Evolutionary conservation across 2,888 invertebrate species (phyloP), one percentile per base, ranked within the genome.

Genomic region (Meiosimyza decipiens): DNA sequence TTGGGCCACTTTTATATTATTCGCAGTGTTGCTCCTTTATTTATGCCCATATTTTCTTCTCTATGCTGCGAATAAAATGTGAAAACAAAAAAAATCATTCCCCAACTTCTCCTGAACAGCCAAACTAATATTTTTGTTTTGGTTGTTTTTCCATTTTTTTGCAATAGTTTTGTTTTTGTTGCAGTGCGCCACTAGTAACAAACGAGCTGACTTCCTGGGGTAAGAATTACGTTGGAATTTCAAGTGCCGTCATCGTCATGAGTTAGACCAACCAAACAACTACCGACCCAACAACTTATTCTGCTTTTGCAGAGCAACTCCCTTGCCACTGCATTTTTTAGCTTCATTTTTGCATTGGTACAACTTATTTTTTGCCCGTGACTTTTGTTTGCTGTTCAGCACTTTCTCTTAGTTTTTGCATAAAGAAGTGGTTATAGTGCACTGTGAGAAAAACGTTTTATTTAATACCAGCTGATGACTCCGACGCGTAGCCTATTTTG

Each of bases 201-300:
- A 69, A 69, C 68, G 59, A 59, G 59, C 51, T 69, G 50, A 69
- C 68, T 69, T 69, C 50, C 68, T 66, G n/a, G 49, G 15, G 18
- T 18, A 64, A 18, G 13, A 40, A n/a, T 47, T 33, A 40, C n/a
- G 18, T 50, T 16, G 64, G 28, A 64, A 50, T 18, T 50, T 50
- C 49, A 22, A 64, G 50, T 11, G 51, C 33, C 49, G 62, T 63
- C 49, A 40, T 47, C 60, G 62, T 33, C 60, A 12, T 22, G 15
- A 12, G 57, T 28, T 11, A 22, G 55, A 55, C 12, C 22, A 55
- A 18, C 54, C 16, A n/a, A 18, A 1, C n/a, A 54, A 55, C 57
- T 9, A 11, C 28, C 57, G 12, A 28, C 9, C 40, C 57, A 15
- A 57, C 57, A 15, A 57, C 57, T 28, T 57, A 57, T 28, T 28